These are phyloP conservation scores for Lasioglossum morio DNA, from an alignment of 2,888 invertebrate genomes.

Conservation along the genomic window DNA sequence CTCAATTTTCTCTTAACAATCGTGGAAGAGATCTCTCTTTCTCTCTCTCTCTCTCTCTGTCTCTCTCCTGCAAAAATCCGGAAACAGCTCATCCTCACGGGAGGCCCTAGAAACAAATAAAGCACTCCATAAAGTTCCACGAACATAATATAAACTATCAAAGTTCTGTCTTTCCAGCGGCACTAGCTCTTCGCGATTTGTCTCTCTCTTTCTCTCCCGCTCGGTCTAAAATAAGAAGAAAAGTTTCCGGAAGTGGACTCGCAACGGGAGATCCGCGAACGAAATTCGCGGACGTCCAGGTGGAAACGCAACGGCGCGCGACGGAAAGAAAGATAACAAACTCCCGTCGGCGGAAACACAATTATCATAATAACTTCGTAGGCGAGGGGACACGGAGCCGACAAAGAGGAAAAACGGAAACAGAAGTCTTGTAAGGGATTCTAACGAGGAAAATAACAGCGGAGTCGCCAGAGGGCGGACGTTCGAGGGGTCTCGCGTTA, in stretches of 20 bases:
- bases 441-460: slow-evolving; percentile 13
- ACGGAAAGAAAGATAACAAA: not conserved
- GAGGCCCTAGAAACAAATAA: not conserved
- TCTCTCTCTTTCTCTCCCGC: not conserved
- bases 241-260: not conserved
- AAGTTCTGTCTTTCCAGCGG: not conserved
- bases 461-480: not conserved
- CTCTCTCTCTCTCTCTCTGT: too few species aligned
- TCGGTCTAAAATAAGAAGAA: not conserved
- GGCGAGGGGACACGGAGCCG: not conserved
- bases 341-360: not conserved
- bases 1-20: slow-evolving; percentile 1
- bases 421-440: not conserved
- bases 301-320: not conserved
- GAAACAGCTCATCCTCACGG: not conserved
- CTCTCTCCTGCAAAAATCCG: not conserved
- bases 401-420: not conserved
- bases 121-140: not conserved
- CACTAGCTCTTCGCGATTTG: not conserved
- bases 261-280: not conserved
- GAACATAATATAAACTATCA: not conserved
- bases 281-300: not conserved
- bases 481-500: slow-evolving; percentile 33
- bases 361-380: not conserved
- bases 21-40: too few species aligned